Evolutionary conservation across 2,888 invertebrate species (phyloP), one percentile per base, ranked within the genome.

Genomic region (Trissolcus brochymenae): DNA sequence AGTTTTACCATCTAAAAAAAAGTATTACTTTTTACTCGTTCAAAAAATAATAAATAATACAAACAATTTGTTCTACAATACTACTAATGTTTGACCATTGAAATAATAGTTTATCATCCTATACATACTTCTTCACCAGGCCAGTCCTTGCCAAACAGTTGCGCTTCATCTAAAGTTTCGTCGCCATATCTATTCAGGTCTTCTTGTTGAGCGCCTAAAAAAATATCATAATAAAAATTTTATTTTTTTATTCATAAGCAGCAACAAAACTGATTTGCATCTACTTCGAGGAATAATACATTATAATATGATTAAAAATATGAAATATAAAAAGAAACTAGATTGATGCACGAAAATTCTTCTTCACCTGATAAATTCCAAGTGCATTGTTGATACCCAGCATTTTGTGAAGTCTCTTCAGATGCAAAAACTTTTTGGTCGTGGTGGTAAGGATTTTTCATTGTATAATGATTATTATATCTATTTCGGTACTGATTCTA

Each of bases 111-210:
- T 46, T 46, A 46, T 46, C 16, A 14, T 1, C 3, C 16, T 46
- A 4, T 11, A 9, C 35, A 35, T 35, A 79, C 79, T 61, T 76
- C 73, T 71, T 79, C 79, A 16, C 76, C 72, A 14, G 76, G 66
- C 74, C 76, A 79, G 16, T 79, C 73, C 74, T 79, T 79, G 17
- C 79, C 79, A 71, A 70, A 79, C 21, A 79, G 64, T 71, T 79
- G 74, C 3, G 72, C 76, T 56, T 72, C 75, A 46, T 79, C 78
- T 4, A 75, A 67, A 43, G 75, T 56, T 75, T 78, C 78, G 43
- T 75, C 78, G 3, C 65, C 78, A 29, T 70, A 35, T 35, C 35
- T 35, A 35, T 35, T 35, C 11, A 11, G 35, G 11, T 35, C 35
- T 11, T 35, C 35, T 7, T 35, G 35, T 35, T 35, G 35, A 7